A percentile compares a stretch with the other conserved stretches of the same genome.
These are phyloP conservation scores for Heliornis fulica DNA, from an alignment of 2,113 vertebrate genomes.

Conservation along the genomic window DNA sequence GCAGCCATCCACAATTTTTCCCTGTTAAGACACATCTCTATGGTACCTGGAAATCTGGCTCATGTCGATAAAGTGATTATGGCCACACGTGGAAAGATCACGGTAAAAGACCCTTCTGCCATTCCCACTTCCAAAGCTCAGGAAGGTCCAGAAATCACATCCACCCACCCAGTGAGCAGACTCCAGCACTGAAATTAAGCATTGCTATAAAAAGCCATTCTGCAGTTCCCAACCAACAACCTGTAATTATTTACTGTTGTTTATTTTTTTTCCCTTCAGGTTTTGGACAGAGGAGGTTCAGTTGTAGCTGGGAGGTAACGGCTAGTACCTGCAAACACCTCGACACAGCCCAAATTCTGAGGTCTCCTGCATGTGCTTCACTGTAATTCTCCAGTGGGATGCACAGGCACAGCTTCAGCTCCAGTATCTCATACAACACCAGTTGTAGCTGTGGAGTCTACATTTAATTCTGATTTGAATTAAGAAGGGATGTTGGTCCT, in stretches of 20 bases:
- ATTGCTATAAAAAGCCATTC: not conserved
- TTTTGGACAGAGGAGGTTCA: not conserved
- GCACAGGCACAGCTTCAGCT: not conserved
- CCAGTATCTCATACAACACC: rapidly evolving
- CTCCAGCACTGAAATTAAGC: not conserved
- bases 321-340: not conserved
- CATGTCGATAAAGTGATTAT: not conserved
- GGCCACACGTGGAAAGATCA: conserved; percentile 9
- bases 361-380: not conserved
- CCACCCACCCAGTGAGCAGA: not conserved
- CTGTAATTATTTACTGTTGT: not conserved
- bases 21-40: conserved; percentile 35
- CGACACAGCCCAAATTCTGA: not conserved
- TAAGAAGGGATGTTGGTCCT: not conserved
- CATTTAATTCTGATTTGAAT: not conserved
- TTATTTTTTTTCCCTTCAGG: not conserved
- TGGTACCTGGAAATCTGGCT: conserved; percentile 63
- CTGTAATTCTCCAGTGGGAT: not conserved
- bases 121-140: not conserved
- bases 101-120: not conserved
- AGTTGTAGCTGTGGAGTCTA: not conserved
- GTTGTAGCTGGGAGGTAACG: not conserved
- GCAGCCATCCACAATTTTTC: conserved; percentile 5
- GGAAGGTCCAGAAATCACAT: conserved; percentile 1
- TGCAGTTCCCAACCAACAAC: not conserved